These are phyloP conservation scores for Enteromius radiatus DNA, from an alignment of 2,797 vertebrate species.

Conservation along the genomic window DNA sequence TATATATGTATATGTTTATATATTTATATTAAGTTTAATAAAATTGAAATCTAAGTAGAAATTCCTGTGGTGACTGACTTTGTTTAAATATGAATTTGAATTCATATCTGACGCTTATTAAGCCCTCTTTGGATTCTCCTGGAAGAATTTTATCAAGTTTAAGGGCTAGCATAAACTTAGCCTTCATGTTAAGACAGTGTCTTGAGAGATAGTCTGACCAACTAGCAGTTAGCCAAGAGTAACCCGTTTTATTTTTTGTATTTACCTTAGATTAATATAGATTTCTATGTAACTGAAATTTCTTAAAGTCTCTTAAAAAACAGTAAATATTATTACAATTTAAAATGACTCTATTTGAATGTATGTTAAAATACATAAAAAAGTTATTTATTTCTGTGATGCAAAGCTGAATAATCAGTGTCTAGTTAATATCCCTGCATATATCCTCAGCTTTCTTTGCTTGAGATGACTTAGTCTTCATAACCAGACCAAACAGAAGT, in stretches of 20 bases:
- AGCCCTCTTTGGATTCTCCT: neutral
- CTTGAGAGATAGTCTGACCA: too few relatives aligned
- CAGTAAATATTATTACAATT: neutral
- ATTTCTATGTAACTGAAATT: too few relatives aligned
- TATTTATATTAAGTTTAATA: too few relatives aligned
- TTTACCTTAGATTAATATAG: too few relatives aligned
- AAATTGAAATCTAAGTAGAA: neutral
- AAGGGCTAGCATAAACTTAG: too few relatives aligned
- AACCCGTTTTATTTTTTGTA: too few relatives aligned
- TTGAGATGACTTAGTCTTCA: neutral
- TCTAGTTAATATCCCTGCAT: neutral
- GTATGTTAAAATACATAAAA: neutral
- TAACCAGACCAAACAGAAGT: conserved; percentile 2
- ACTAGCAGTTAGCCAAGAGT: too few relatives aligned
- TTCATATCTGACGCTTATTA: neutral
- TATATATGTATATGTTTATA: too few relatives aligned
- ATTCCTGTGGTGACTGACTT: neutral
- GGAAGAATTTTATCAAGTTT: neutral
- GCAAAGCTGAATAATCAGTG: neutral
- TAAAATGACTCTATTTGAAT: neutral
- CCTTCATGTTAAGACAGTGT: too few relatives aligned
- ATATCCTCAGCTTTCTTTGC: neutral
- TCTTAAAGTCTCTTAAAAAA: neutral
- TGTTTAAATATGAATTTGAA: neutral
- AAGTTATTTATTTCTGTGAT: neutral